Conservation (phyloP, 2,113 vertebrate species). For the Gadus chalcogrammus region DNA sequence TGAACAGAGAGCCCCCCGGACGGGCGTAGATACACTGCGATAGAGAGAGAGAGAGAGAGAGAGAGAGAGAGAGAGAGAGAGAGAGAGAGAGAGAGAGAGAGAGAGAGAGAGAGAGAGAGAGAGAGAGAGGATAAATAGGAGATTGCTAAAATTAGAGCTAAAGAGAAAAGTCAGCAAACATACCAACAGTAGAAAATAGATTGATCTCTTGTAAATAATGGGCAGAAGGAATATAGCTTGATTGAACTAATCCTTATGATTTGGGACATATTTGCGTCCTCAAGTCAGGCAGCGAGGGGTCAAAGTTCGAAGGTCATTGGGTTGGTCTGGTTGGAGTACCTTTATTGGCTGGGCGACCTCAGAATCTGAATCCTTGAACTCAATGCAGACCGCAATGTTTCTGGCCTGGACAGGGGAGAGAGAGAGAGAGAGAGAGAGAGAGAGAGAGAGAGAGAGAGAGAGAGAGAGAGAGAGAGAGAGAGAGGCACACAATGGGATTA, state of each 20-base stretch:
- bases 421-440: too few relatives aligned
- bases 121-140: background rate
- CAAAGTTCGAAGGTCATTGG: background rate
- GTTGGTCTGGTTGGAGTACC: slow-evolving; percentile 66
- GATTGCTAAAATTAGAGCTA: background rate
- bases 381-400: slow-evolving; percentile 91
- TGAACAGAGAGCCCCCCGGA: slow-evolving; percentile 87
- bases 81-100: slow-evolving; percentile 5
- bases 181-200: background rate
- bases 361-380: slow-evolving; percentile 94
- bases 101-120: slow-evolving; percentile 16
- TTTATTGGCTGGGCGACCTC: slow-evolving; percentile 86
- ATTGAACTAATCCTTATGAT: too few relatives aligned
- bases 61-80: slow-evolving; percentile 14
- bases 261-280: background rate
- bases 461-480: too few relatives aligned
- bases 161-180: background rate
- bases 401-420: slow-evolving; percentile 77
- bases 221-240: too few relatives aligned
- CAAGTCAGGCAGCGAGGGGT: slow-evolving; percentile 44
- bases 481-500: too few relatives aligned
- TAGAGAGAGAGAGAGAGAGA: background rate
- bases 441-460: background rate
- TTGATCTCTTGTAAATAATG: too few relatives aligned
- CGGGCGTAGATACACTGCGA: slow-evolving; percentile 91